Conservation (phyloP, 2,888 invertebrate genomes). For the Epinotia ramella region DNA sequence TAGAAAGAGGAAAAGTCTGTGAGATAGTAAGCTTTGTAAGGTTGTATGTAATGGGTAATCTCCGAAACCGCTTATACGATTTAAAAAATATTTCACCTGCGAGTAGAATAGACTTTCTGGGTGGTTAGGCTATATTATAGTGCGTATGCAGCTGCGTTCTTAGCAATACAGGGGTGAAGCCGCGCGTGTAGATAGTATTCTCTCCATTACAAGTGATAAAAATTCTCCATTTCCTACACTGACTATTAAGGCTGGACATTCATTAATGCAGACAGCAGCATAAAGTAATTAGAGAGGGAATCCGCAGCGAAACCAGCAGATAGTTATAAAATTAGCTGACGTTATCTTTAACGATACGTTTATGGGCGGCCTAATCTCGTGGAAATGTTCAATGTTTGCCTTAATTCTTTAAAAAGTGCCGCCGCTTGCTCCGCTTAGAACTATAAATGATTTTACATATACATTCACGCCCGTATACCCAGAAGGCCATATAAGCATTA, state of each 20-base stretch:
- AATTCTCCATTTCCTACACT: neutral
- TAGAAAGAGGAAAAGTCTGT: no score
- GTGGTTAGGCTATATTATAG: no score
- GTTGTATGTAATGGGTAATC: no score
- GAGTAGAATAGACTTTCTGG: no score
- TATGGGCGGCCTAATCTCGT: constrained; percentile 67
- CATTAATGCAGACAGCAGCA: constrained; percentile 25
- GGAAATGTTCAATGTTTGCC: constrained; percentile 70
- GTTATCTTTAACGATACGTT: constrained; percentile 69
- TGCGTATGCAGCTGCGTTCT: no score
- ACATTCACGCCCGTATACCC: no score
- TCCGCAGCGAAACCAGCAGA: constrained; percentile 52
- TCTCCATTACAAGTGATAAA: neutral
- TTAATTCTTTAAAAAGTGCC: constrained; percentile 58
- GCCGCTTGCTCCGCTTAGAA: constrained; percentile 48
- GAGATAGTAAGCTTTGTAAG: no score
- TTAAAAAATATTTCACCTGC: no score
- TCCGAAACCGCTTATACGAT: no score
- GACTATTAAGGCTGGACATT: constrained; percentile 27
- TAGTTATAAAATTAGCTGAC: constrained; percentile 73
- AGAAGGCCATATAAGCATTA: no score
- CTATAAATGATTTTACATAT: neutral
- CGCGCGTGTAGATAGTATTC: no score
- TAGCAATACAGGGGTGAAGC: no score
- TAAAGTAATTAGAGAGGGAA: constrained; percentile 47